Conservation (phyloP, 1,140 invertebrate genomes). For the Trypoxylus dichotomus region DNA sequence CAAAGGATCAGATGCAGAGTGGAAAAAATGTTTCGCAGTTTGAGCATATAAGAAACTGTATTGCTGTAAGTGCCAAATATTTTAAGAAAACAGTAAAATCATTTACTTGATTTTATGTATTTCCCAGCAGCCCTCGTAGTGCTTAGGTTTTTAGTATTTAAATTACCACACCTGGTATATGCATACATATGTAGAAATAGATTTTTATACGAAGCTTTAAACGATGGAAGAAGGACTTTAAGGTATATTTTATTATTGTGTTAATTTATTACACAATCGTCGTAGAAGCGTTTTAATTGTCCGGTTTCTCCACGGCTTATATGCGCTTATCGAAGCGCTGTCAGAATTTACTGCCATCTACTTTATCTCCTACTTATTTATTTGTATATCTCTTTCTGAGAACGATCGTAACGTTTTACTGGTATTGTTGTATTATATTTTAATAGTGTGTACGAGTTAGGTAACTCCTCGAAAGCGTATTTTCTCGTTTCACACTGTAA, state of each 20-base stretch:
- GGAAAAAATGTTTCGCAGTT: no score
- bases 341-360: background rate
- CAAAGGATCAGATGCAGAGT: no score
- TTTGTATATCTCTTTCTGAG: background rate
- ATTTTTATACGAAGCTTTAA: no score
- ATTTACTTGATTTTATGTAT: no score
- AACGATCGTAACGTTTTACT: background rate
- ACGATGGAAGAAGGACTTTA: background rate
- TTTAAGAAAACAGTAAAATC: no score
- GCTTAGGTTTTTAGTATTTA: no score
- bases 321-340: slow-evolving; percentile 1
- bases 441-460: background rate
- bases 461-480: background rate
- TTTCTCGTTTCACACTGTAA: background rate
- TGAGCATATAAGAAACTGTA: no score
- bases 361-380: slow-evolving; percentile 4
- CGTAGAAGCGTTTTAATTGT: slow-evolving; percentile 3
- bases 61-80: no score
- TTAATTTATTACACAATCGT: slow-evolving; percentile 4
- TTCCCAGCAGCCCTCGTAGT: no score
- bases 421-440: background rate
- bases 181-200: no score
- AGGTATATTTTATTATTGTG: slow-evolving; percentile 4
- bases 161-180: no score
- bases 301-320: background rate